Percentiles rank a stretch among this genome's conserved stretches.
Evolutionary conservation across 2,113 vertebrate genomes (phyloP).

Genomic region (Sorex fumeus): DNA sequence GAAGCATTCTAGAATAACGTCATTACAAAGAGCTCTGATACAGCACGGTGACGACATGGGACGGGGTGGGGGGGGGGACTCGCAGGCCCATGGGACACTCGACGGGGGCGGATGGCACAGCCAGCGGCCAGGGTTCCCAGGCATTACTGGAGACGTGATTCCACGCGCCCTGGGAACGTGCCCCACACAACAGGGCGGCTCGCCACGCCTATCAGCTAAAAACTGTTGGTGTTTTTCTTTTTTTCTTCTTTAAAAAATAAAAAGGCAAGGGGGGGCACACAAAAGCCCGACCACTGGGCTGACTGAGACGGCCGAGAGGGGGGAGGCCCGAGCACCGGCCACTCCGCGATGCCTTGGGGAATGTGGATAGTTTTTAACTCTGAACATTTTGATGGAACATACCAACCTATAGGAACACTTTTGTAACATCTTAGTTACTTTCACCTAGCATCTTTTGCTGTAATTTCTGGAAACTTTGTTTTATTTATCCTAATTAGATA

Average conservation of each 20-base stretch:
- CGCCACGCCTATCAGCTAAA: slow-evolving; percentile 86
- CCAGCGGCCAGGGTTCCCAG: slow-evolving; percentile 90
- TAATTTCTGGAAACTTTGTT: not conserved
- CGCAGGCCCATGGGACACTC: slow-evolving; percentile 90
- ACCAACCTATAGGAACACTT: not conserved
- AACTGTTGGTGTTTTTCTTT: too few relatives aligned
- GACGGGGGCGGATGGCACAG: slow-evolving; percentile 90
- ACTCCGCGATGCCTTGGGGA: too few relatives aligned
- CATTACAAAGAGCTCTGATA: slow-evolving; percentile 90
- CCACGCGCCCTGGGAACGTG: slow-evolving; percentile 89
- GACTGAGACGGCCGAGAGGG: slow-evolving; percentile 78
- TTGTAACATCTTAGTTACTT: slow-evolving; percentile 4
- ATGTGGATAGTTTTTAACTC: not conserved
- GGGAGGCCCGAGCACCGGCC: too few relatives aligned
- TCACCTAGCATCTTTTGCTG: slow-evolving; percentile 30
- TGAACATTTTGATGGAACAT: not conserved
- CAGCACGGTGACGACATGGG: slow-evolving; percentile 90
- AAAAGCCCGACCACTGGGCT: slow-evolving; percentile 71
- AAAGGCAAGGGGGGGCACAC: not conserved
- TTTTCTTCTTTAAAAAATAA: slow-evolving; percentile 37
- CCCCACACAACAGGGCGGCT: too few relatives aligned
- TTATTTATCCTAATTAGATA: slow-evolving; percentile 36
- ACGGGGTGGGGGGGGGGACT: too few relatives aligned
- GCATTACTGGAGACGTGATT: slow-evolving; percentile 90
- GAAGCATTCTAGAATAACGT: slow-evolving; percentile 88